Evolutionary conservation across 1,140 invertebrate genomes (phyloP), one percentile per base, ranked within the genome.

Genomic region (Bombus confusus): DNA sequence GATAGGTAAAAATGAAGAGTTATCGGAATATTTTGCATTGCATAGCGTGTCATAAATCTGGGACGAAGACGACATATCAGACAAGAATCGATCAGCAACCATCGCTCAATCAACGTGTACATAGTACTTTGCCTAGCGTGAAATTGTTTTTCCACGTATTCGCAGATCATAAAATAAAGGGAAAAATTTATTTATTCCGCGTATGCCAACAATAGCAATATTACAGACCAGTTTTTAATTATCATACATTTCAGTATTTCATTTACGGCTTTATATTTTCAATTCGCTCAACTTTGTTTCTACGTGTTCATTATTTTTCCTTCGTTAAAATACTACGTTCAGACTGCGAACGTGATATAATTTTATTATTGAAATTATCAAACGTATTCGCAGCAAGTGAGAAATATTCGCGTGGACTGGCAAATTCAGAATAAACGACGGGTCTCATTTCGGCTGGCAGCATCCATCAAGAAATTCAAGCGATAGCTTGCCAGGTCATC

Each of bases 11-110:
- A 74, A 74, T 47, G 72, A 74, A 74, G 41, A 74, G 72, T 47
- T 74, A 74, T 74, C n/a, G 41, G 41, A 31, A 74, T 47, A 47
- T 31, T 74, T 47, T 74, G 72, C 41, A 31, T 74, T 47, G 41
- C 72, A 74, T 47, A 10, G 22, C 15, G 41, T 25, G 41, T 34
- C 72, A 47, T 74, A 74, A 47, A 74, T 74, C 72, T 47, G 18
- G 72, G n/a, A 31, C 41, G n/a, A 31, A 31, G 22, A 47, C n/a
- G 72, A 74, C n/a, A 74, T 25, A 31, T 47, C 41, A 28, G n/a
- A 43, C 41, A 47, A 74, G 72, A 31, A 74, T 74, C 25, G 28
- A 74, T n/a, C 72, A 43, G 18, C 72, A n/a, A 34, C 15, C 64
- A 71, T 28, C 68, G 34, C 25, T 41, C 34, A 71, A 71, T 71